A percentile compares a stretch with the other conserved stretches of the same genome.
phyloP scores from a whole-genome alignment of 2,888 invertebrate species.

The Scaptomyza parva region DNA sequence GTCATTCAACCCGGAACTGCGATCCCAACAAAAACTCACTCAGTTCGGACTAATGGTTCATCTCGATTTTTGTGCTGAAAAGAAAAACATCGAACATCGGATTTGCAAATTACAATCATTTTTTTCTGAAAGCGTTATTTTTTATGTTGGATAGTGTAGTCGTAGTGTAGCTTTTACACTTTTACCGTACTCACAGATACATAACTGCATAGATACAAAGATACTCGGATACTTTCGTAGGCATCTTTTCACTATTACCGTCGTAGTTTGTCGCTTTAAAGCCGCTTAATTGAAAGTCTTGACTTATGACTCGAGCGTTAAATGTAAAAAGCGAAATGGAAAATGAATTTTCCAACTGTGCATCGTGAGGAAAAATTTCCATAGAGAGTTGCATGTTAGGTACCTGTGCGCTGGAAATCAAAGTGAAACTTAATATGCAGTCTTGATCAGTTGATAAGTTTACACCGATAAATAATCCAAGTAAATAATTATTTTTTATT shows the following conservation, averaged over 20 bases:
- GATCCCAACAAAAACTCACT: conserved; percentile 9
- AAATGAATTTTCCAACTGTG: conserved; percentile 56
- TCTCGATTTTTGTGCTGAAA: conserved; percentile 36
- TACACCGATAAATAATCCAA: conserved; percentile 7
- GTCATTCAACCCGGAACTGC: conserved; percentile 76
- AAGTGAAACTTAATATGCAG: conserved; percentile 54
- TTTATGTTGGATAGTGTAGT: conserved; percentile 46
- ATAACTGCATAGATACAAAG: conserved; percentile 36
- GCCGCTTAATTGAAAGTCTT: conserved; percentile 80
- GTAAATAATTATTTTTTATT: neutral
- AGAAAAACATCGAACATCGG: conserved; percentile 31
- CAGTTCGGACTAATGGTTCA: conserved; percentile 36
- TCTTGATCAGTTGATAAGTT: conserved; percentile 14
- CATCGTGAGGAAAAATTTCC: conserved; percentile 20
- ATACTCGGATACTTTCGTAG: conserved; percentile 56
- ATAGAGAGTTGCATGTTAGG: conserved; percentile 36
- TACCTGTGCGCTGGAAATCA: conserved; percentile 27
- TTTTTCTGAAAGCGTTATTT: conserved; percentile 71
- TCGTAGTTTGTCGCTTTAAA: conserved; percentile 57
- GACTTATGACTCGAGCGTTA: conserved; percentile 69
- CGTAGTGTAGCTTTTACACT: conserved; percentile 65
- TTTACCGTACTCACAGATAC: conserved; percentile 56
- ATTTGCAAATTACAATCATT: conserved; percentile 37
- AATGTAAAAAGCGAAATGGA: conserved; percentile 36
- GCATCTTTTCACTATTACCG: conserved; percentile 69